Conservation (phyloP, 1,140 invertebrate species). For the Drosophila parvula region DNA sequence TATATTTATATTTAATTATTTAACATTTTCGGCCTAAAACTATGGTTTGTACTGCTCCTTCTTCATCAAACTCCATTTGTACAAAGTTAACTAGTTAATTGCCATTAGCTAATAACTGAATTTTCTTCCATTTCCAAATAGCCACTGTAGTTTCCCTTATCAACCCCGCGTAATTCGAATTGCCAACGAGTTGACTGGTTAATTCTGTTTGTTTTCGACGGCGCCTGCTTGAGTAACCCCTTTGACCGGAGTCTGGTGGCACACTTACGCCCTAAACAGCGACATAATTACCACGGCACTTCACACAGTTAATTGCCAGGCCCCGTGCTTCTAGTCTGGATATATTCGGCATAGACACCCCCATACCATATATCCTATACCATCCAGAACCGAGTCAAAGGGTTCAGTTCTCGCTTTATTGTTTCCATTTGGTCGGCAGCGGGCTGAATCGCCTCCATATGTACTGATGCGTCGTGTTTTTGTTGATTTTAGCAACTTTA, state of each 20-base stretch:
- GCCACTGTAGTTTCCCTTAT: constrained; percentile 26
- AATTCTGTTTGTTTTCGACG: constrained; percentile 73
- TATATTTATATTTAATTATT: no score
- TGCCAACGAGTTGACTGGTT: constrained; percentile 57
- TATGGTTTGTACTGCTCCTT: background rate
- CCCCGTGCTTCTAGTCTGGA: constrained; percentile 4
- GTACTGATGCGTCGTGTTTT: constrained; percentile 37
- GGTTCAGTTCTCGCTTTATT: constrained; percentile 55
- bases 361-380: background rate
- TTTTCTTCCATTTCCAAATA: background rate
- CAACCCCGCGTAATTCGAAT: constrained; percentile 25
- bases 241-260: constrained; percentile 35
- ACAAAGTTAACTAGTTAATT: background rate
- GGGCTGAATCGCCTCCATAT: constrained; percentile 45
- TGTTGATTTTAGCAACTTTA: constrained; percentile 80
- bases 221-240: constrained; percentile 55
- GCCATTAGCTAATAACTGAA: background rate
- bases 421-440: constrained; percentile 71
- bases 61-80: background rate
- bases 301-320: constrained; percentile 60
- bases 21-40: no score
- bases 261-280: constrained; percentile 54
- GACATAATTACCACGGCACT: constrained; percentile 71
- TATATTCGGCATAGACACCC: constrained; percentile 6
- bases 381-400: constrained; percentile 20